A percentile compares a stretch with the other conserved stretches of the same genome.
Evolutionary conservation across 2,113 vertebrate genomes (phyloP).

Genomic region (Fulmarus glacialis): DNA sequence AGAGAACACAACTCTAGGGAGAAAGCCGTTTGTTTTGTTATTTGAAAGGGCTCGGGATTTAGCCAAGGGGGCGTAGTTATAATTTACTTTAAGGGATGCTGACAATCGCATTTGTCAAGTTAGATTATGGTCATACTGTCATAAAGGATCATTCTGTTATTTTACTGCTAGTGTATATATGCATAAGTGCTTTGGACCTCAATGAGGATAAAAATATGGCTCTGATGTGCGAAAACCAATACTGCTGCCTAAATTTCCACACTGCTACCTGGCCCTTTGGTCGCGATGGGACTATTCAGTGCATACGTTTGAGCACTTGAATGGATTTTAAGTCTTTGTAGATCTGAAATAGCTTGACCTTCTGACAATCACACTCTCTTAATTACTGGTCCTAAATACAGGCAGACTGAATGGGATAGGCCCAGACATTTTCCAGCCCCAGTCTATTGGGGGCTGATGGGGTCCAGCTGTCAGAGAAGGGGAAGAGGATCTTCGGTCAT

Average conservation of each 20-base stretch:
- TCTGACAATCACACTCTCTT: background rate
- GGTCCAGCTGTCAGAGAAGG: background rate
- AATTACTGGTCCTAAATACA: background rate
- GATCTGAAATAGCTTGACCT: background rate
- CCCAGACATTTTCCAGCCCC: background rate
- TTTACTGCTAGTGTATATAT: constrained; percentile 39
- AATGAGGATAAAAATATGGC: constrained; percentile 16
- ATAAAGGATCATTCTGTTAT: constrained; percentile 51
- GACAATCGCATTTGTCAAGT: constrained; percentile 67
- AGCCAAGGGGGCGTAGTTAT: constrained; percentile 34
- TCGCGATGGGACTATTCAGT: background rate
- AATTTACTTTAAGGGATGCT: constrained; percentile 64
- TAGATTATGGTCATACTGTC: constrained; percentile 35
- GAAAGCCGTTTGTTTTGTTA: constrained; percentile 51
- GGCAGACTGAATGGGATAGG: background rate
- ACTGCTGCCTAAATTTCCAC: background rate
- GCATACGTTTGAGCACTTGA: background rate
- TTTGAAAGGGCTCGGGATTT: constrained; percentile 54
- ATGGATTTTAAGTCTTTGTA: constrained; percentile 19
- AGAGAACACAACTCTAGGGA: constrained; percentile 56
- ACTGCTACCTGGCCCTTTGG: background rate
- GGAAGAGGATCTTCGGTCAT: background rate
- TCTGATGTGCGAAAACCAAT: background rate
- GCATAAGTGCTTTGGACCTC: constrained; percentile 23
- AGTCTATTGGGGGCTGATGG: background rate